Evolutionary conservation across 92 coral and sea anemone species (phyloP).

Genomic region (Zoanthus gigantus): DNA sequence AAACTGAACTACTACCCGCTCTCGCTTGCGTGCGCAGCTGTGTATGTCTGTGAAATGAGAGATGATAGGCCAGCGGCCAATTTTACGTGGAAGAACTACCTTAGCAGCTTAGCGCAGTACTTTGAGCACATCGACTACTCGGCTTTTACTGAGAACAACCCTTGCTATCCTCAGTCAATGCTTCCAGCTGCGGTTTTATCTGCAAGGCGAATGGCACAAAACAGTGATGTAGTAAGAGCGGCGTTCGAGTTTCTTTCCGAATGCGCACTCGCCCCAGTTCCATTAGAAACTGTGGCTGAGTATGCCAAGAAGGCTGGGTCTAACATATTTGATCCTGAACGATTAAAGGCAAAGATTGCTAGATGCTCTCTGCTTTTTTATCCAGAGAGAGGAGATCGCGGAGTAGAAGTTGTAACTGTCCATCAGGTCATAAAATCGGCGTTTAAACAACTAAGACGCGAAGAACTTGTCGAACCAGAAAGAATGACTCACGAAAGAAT

Average conservation of each 20-base stretch:
- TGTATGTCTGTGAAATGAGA: constrained; percentile 84
- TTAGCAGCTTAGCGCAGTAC: constrained; percentile 62
- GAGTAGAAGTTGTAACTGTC: constrained; percentile 78
- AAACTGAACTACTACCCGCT: constrained; percentile 80
- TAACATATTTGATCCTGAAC: constrained; percentile 69
- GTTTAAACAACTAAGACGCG: constrained; percentile 68
- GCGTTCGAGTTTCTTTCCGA: constrained; percentile 85
- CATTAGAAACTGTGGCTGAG: constrained; percentile 79
- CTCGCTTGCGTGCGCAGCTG: constrained; percentile 93
- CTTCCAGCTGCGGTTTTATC: constrained; percentile 79
- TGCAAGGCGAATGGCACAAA: constrained; percentile 89
- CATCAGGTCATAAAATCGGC: constrained; percentile 91
- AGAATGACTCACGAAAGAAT: not conserved
- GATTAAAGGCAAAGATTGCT: constrained; percentile 76
- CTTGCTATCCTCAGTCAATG: constrained; percentile 89
- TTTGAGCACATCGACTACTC: constrained; percentile 76
- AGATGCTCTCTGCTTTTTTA: constrained; percentile 82
- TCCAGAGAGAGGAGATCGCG: constrained; percentile 77
- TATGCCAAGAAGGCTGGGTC: constrained; percentile 48
- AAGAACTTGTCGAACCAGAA: constrained; percentile 28
- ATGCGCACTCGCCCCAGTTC: constrained; percentile 87
- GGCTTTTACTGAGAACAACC: constrained; percentile 76
- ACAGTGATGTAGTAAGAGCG: constrained; percentile 69
- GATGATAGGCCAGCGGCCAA: constrained; percentile 79
- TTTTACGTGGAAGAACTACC: constrained; percentile 80